Base-by-base conservation (phyloP, 1,140 invertebrate genomes). In the Diorhabda elongata region DNA sequence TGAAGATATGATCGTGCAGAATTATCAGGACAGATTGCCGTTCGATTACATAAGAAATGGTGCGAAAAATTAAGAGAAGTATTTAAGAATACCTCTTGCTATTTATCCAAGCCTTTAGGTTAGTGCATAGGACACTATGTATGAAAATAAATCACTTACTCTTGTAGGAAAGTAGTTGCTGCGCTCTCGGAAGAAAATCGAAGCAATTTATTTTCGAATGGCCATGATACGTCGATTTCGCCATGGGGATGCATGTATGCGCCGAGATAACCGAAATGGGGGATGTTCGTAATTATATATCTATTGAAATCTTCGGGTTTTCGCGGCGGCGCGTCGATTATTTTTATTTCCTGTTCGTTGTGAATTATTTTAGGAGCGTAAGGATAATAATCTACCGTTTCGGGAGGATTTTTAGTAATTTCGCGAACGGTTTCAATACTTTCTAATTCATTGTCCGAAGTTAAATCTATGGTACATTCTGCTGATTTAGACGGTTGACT, bases 191-290 rank as follows among this genome's bases (percentile, higher is more conserved):
- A 75, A 11, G 67, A 45, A 75, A 77, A 77, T 47, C 70, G 44
- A 4, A 75, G 62, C n/a, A 72, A 60, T 67, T 73, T 77, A 6
- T 65, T 71, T 42, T 72, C 71, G n/a, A 71, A 71, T n/a, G 75
- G 75, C 76, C 76, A 77, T 1, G 68, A 73, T 41, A 76, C 72
- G 58, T 77, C 76, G 58, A 77, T 66, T 57, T 58, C 47, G 9
- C 60, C 11, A 44, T 68, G 67, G 7, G 66, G 61, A 62, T 70
- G 56, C 71, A 73, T 67, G 41, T 56, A 69, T 47, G 75, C 76
- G 4, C 72, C 76, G 26, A 77, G 64, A 70, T 77, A 77, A 11
- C 76, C 76, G 52, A 77, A 74, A 61, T 73, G 63, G 7, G 74
- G 74, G 42, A 77, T 75, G 61, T 76, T 77, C 4, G 75, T 77